Evolutionary conservation across 2,113 vertebrate genomes (phyloP).

Genomic region (Apodemus speciosus): DNA sequence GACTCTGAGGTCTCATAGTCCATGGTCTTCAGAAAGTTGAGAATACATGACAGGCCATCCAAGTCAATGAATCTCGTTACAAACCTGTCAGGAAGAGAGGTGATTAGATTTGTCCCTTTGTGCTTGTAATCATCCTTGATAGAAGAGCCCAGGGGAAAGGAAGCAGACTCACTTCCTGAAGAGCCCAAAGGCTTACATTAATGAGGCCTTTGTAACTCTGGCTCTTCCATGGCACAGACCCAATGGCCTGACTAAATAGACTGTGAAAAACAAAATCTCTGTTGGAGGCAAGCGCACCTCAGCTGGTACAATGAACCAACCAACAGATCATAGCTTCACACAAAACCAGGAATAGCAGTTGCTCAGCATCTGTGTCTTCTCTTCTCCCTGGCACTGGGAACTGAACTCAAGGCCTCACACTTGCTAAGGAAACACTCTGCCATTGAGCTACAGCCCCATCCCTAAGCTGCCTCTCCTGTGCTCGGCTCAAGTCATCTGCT

Average conservation of each 20-base stretch:
- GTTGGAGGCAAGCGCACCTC: slow-evolving; percentile 2
- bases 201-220: slow-evolving; percentile 46
- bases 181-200: neutral
- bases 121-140: neutral
- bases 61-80: slow-evolving; percentile 98
- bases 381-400: no score
- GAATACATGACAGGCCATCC: slow-evolving; percentile 96
- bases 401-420: neutral
- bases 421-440: neutral
- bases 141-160: neutral
- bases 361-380: neutral
- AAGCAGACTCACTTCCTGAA: slow-evolving; percentile 18
- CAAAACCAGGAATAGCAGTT: neutral
- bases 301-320: slow-evolving; percentile 16
- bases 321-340: neutral
- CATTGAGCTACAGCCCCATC: neutral
- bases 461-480: neutral
- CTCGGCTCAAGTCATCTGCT: neutral
- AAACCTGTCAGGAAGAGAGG: slow-evolving; percentile 87
- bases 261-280: neutral
- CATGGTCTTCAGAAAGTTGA: slow-evolving; percentile 99
- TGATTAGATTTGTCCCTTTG: neutral
- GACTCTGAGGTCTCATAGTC: slow-evolving; percentile 99
- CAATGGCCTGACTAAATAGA: slow-evolving; percentile 4
- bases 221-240: slow-evolving; percentile 9